Evolutionary conservation across 2,888 invertebrate genomes (phyloP).

Genomic region (Seira musarum): DNA sequence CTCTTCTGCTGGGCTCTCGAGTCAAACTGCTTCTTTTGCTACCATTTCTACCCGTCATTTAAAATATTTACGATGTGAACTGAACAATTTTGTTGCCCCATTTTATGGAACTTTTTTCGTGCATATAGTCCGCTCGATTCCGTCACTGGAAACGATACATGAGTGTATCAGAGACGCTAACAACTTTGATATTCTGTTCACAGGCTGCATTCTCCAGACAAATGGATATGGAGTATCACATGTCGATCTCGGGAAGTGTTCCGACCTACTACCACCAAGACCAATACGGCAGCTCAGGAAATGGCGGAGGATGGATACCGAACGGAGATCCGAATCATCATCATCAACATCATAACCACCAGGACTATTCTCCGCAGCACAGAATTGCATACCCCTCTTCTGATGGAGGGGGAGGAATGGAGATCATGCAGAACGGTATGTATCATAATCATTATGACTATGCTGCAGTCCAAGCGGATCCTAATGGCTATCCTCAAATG

Average conservation of each 20-base stretch:
- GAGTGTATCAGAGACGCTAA: slow-evolving; percentile 19
- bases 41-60: too few relatives aligned
- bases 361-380: slow-evolving; percentile 51
- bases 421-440: slow-evolving; percentile 48
- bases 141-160: too few relatives aligned
- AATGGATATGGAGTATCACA: slow-evolving; percentile 43
- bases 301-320: not conserved
- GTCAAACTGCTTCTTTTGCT: too few relatives aligned
- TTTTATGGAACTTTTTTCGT: too few relatives aligned
- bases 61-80: too few relatives aligned
- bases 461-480: slow-evolving; percentile 46
- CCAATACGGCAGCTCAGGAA: slow-evolving; percentile 41
- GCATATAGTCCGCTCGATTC: too few relatives aligned
- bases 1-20: too few relatives aligned
- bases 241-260: slow-evolving; percentile 45
- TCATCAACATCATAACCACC: slow-evolving; percentile 35
- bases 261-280: slow-evolving; percentile 28
- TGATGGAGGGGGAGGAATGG: slow-evolving; percentile 33
- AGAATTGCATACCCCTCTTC: slow-evolving; percentile 26
- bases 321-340: slow-evolving; percentile 30
- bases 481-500: slow-evolving; percentile 57
- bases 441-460: slow-evolving; percentile 57
- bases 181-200: too few relatives aligned
- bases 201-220: slow-evolving; percentile 31
- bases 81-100: too few relatives aligned